phyloP scores from a whole-genome alignment of 2,113 vertebrate genomes.

The Zeus faber region DNA sequence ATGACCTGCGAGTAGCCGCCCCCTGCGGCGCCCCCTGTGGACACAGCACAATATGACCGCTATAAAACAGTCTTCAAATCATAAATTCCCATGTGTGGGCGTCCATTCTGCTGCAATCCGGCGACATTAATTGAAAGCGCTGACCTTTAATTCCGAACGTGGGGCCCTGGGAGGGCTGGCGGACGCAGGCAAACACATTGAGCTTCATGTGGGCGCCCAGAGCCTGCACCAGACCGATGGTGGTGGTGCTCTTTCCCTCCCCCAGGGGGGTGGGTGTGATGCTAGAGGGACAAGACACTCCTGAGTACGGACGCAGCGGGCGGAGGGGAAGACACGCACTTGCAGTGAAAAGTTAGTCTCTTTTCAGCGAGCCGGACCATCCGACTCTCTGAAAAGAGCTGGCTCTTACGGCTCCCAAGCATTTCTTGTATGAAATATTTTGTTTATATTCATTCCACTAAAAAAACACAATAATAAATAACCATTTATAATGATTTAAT shows the following conservation, averaged over 20 bases:
- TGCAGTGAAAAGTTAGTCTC: too few relatives aligned
- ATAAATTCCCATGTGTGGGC: background rate
- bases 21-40: conserved; percentile 93
- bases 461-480: too few relatives aligned
- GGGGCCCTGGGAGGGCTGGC: conserved; percentile 96
- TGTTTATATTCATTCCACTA: too few relatives aligned
- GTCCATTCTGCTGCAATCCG: background rate
- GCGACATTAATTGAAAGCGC: background rate
- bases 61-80: background rate
- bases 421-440: too few relatives aligned
- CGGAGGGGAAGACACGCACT: too few relatives aligned
- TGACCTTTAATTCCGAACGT: conserved; percentile 98
- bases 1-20: conserved; percentile 97
- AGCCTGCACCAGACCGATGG: conserved; percentile 91
- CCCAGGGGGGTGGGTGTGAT: conserved; percentile 97
- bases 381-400: too few relatives aligned
- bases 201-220: conserved; percentile 88
- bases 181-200: conserved; percentile 95
- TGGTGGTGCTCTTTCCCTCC: conserved; percentile 97
- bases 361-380: too few relatives aligned
- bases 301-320: too few relatives aligned
- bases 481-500: too few relatives aligned
- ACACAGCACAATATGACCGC: conserved; percentile 26
- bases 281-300: conserved; percentile 74
- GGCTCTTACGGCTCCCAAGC: too few relatives aligned